A percentile compares a stretch with the other conserved stretches of the same genome.
Conservation (phyloP, 2,888 invertebrate genomes). For the Apotomis turbidana region DNA sequence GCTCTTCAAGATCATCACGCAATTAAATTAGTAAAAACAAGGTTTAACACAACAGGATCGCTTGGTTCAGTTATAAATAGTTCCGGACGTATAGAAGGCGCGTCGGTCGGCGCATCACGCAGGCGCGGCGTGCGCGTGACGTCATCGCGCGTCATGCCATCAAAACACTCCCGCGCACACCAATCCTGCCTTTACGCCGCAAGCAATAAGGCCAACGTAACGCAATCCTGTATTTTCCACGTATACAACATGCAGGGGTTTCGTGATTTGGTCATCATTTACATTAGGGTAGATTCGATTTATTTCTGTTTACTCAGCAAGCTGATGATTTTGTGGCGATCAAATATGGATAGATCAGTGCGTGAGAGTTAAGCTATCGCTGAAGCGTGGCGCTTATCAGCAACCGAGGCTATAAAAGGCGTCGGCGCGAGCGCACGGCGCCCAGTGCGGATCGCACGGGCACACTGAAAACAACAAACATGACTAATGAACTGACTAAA, state of each 20-base stretch:
- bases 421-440: slow-evolving; percentile 46
- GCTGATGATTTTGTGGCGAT: slow-evolving; percentile 4
- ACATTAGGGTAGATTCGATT: neutral
- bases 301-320: neutral
- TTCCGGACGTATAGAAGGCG: slow-evolving; percentile 43
- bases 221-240: slow-evolving; percentile 36
- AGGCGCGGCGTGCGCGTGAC: slow-evolving; percentile 70
- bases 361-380: slow-evolving; percentile 16
- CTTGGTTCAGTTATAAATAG: slow-evolving; percentile 48
- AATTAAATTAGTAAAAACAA: slow-evolving; percentile 3
- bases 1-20: neutral
- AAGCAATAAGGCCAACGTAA: slow-evolving; percentile 46
- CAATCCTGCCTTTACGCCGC: slow-evolving; percentile 47
- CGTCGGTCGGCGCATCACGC: slow-evolving; percentile 41
- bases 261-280: slow-evolving; percentile 15
- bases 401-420: slow-evolving; percentile 69
- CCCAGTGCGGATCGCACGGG: slow-evolving; percentile 82
- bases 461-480: slow-evolving; percentile 63
- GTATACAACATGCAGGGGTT: slow-evolving; percentile 22
- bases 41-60: slow-evolving; percentile 27
- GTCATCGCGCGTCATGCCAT: slow-evolving; percentile 69
- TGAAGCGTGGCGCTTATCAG: slow-evolving; percentile 43
- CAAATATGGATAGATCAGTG: neutral
- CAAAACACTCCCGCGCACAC: slow-evolving; percentile 51
- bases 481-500: slow-evolving; percentile 1